phyloP scores from a whole-genome alignment of 2,113 vertebrate genomes.

The Pterocles orientalis region DNA sequence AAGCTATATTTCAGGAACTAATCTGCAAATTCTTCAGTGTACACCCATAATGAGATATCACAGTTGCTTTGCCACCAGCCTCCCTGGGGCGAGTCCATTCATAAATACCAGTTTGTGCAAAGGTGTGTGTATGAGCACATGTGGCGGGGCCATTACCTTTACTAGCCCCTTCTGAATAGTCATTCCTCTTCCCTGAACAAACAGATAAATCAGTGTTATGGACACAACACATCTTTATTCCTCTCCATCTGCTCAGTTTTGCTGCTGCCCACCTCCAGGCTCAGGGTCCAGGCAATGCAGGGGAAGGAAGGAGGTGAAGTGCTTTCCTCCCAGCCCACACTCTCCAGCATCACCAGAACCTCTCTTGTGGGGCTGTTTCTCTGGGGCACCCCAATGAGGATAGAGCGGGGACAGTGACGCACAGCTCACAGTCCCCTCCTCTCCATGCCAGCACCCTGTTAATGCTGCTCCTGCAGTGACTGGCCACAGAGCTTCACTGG shows the following conservation, averaged over 20 bases:
- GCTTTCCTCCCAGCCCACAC: fast-evolving
- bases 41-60: not conserved
- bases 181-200: not conserved
- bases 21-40: not conserved
- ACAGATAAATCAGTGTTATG: not conserved
- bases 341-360: not conserved
- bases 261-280: fast-evolving
- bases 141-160: not conserved
- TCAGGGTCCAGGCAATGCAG: not conserved
- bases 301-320: not conserved
- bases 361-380: not conserved
- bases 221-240: not conserved
- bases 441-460: not conserved
- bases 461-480: not conserved
- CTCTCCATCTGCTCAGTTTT: not conserved
- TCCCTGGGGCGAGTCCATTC: not conserved
- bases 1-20: not conserved
- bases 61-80: not conserved
- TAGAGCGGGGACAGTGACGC: not conserved
- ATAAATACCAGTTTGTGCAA: not conserved
- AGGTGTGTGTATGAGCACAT: fast-evolving
- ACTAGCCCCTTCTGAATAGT: not conserved
- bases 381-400: not conserved
- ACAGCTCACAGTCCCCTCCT: fast-evolving
- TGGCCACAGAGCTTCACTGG: too few species aligned